A percentile compares a stretch with the other conserved stretches of the same genome.
These are phyloP conservation scores for Galerucella calmariensis DNA, from an alignment of 2,888 invertebrate species.

Conservation along the genomic window DNA sequence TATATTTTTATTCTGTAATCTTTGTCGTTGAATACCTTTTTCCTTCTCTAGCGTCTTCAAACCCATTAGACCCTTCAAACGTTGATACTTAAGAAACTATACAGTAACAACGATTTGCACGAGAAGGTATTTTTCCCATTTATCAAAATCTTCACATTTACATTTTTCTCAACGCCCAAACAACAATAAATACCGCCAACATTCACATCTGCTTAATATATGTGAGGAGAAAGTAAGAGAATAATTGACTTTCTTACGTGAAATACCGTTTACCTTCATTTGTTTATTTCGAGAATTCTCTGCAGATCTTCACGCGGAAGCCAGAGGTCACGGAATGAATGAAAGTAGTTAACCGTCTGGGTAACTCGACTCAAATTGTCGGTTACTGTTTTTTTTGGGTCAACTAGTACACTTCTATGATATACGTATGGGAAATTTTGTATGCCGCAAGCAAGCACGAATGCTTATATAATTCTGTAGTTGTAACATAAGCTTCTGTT, in stretches of 20 bases:
- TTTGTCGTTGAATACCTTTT: no score
- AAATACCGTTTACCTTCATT: slow-evolving; percentile 29
- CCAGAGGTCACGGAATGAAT: slow-evolving; percentile 33
- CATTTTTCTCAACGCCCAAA: not conserved
- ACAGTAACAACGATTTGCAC: no score
- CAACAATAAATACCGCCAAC: not conserved
- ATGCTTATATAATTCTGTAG: no score
- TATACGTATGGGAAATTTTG: no score
- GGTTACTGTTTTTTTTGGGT: slow-evolving; percentile 3
- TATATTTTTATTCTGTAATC: no score
- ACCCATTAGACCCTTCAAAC: no score
- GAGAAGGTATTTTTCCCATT: not conserved
- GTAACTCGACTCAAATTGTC: slow-evolving; percentile 6
- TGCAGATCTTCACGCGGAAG: slow-evolving; percentile 34
- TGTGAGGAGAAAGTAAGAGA: slow-evolving; percentile 37
- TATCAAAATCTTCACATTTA: not conserved
- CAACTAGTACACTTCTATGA: slow-evolving; percentile 9
- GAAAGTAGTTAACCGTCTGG: slow-evolving; percentile 34
- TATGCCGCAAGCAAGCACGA: no score
- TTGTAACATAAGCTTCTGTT: no score
- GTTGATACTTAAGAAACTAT: no score
- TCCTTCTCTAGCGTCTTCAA: no score
- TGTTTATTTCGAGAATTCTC: slow-evolving; percentile 27
- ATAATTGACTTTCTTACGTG: slow-evolving; percentile 36
- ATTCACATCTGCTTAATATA: slow-evolving; percentile 26